Base-by-base conservation (phyloP, 23 tunicate species). In the Halocynthia aurantium region DNA sequence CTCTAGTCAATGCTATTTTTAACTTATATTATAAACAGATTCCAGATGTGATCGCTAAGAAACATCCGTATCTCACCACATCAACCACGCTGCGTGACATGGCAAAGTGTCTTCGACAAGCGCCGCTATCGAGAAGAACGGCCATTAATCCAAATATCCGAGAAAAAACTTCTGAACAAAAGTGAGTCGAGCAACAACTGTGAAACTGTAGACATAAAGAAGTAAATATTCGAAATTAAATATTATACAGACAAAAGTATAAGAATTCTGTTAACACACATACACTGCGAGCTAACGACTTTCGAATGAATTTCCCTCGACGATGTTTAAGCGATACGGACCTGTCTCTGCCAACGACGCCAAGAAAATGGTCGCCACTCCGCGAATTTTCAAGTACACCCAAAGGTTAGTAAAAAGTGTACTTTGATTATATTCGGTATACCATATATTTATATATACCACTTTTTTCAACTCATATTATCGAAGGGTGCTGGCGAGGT, bases 61-160 rank as follows among this genome's bases (percentile, higher is more conserved):
- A 82, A 55, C 91, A 92, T 67, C 92, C 98, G 18, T 84, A 89
- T 61, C 51, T 89, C 21, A 81, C 88, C 11, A 73, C 80, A 68
- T 92, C 98, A 66, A 61, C 82, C 8, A 87, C 98, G 1, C 8
- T 92, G 64, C 82, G 86, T 13, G 79, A 82, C 70, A 82, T 92
- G 85, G 98, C 98, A 8, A 86, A 92, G 57, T 92, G 98, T 62
- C 55, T 92, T 20, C 78, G 88, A 50, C 84, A 82, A 6, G 98
- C 98, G 7, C 76, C 61, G 44, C 44, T 31, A 31, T 31, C 44
- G 4, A 31, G 44, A 31, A 31, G 44, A 19, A 71, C 60, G 5
- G 51, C 21, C 21, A 44, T 67, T 31, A 18, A 15, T 13, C 22
- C 5, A 2, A 56, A 15, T 75, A 54, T 17, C 10, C 67, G 57